A percentile compares a stretch with the other conserved stretches of the same genome.
phyloP scores from a whole-genome alignment of 2,797 vertebrate species.

The Notolabrus celidotus region DNA sequence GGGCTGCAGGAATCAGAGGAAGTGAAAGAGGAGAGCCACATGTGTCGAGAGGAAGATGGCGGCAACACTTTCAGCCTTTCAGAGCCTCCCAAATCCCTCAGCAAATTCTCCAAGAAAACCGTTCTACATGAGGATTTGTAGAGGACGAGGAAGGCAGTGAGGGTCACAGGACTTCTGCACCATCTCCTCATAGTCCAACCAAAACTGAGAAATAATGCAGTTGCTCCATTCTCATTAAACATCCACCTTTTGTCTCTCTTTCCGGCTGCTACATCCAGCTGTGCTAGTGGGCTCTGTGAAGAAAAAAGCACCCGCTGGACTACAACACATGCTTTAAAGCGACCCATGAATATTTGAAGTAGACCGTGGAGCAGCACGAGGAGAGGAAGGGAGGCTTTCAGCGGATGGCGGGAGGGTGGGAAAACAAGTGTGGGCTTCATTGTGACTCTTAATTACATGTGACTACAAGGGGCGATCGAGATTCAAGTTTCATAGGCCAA shows the following conservation, averaged over 20 bases:
- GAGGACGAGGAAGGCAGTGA: conserved; percentile 16
- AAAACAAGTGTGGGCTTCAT: conserved; percentile 29
- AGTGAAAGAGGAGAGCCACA: conserved; percentile 40
- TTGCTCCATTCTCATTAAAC: conserved; percentile 1
- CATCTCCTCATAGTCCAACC: conserved; percentile 24
- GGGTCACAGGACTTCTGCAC: conserved; percentile 20
- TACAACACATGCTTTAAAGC: conserved; percentile 50
- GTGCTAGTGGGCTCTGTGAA: conserved; percentile 27
- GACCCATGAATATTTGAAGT: conserved; percentile 72
- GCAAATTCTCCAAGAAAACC: not conserved
- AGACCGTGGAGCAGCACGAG: conserved; percentile 40
- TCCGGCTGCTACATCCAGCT: conserved; percentile 48
- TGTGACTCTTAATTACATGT: conserved; percentile 40
- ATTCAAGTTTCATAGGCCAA: conserved; percentile 11
- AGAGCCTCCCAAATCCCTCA: conserved; percentile 8
- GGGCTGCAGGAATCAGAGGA: conserved; percentile 34
- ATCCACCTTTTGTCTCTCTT: conserved; percentile 23
- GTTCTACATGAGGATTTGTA: conserved; percentile 30
- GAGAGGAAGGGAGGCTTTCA: conserved; percentile 26
- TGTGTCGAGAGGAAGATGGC: conserved; percentile 14
- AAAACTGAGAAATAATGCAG: not conserved
- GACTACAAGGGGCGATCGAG: conserved; percentile 10
- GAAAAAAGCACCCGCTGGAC: conserved; percentile 46
- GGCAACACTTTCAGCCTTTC: conserved; percentile 24
- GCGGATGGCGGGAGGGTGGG: conserved; percentile 24